Evolutionary conservation across 92 coral and sea anemone genomes (phyloP), one percentile per base, ranked within the genome.

Genomic region (Paragorgia papillata): DNA sequence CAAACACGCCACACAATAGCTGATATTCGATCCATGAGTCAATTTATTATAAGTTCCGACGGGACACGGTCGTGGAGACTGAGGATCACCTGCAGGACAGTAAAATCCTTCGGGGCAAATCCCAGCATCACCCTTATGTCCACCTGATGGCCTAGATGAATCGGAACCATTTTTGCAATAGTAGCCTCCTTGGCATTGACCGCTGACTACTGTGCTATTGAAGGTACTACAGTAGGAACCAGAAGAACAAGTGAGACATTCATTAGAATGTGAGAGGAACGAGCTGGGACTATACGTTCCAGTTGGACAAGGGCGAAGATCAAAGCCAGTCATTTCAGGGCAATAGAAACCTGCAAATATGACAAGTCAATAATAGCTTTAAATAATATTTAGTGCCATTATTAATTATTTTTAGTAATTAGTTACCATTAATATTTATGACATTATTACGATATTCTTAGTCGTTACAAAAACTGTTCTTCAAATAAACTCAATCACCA

Each of bases 151-250:
- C 34, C 82, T 87, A 3, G 67, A 69, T 41, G 92, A 87, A 57
- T 95, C 97, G 9, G 99, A 95, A 48, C 99, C 99, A 86, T 91
- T 91, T 29, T 89, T 91, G 73, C 99, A 95, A 83, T 74, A 95
- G 76, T 82, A 95, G 19, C 99, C 99, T n/a, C 79, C 87, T 57
- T 79, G 85, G 62, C 99, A 95, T 33, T 66, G 77, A 31, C 99
- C 99, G 4, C 92, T 25, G n/a, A 86, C 81, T 35, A 70, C 53
- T 17, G 99, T 95, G 5, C 89, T 85, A 56, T 95, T 95, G 9
- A 85, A 66, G 32, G 78, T 66, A 37, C 88, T 89, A 79, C 99
- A 95, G 82, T 66, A 95, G 64, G 75, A 62, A 43, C 99, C 99
- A 37, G 99, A 85, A 17, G 92, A 85, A 66, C 99, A 95, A 27